Evolutionary conservation across 2,113 vertebrate species (phyloP).

Genomic region (Eclectus roratus): DNA sequence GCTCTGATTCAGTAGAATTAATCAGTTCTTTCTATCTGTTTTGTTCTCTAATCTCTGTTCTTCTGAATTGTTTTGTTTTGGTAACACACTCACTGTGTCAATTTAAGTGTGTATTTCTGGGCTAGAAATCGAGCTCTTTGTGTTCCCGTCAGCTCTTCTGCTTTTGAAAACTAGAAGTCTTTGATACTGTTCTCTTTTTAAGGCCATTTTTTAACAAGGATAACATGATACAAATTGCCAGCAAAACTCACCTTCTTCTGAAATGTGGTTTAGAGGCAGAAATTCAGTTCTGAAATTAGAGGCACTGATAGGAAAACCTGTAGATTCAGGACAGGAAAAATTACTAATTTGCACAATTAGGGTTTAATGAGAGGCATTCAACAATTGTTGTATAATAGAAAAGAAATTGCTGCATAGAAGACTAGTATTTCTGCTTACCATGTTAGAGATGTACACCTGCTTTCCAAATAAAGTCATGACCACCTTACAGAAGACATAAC

Average conservation of each 20-base stretch:
- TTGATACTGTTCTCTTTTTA: background rate
- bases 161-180: background rate
- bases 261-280: background rate
- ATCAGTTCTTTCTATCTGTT: constrained; percentile 3
- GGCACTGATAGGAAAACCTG: background rate
- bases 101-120: background rate
- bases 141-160: background rate
- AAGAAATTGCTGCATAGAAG: background rate
- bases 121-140: background rate
- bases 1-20: background rate
- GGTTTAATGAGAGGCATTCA: background rate
- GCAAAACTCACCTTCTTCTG: background rate
- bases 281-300: background rate
- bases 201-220: background rate
- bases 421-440: background rate
- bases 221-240: background rate
- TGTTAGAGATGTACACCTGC: background rate
- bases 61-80: constrained; percentile 28
- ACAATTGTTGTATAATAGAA: background rate
- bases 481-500: background rate
- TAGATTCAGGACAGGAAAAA: background rate
- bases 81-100: background rate
- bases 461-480: background rate
- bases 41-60: background rate
- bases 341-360: background rate